A percentile compares a stretch with the other conserved stretches of the same genome.
These are phyloP conservation scores for Vanacampus margaritifer DNA, from an alignment of 2,113 vertebrate species.

Conservation along the genomic window DNA sequence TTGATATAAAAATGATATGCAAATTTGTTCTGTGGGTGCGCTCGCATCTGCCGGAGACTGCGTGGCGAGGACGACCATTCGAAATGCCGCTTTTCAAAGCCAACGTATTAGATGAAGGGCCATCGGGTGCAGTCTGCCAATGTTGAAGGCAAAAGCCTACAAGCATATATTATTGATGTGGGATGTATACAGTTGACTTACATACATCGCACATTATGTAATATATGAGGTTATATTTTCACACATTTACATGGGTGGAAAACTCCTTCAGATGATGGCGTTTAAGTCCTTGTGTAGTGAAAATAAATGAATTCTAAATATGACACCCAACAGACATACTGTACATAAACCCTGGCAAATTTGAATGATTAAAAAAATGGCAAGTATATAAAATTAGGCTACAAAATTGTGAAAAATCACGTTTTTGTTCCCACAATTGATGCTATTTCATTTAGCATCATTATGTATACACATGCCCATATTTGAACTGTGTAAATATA, in stretches of 20 bases:
- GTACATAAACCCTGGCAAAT: too few relatives aligned
- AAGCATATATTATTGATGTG: constrained; percentile 42
- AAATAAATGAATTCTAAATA: too few relatives aligned
- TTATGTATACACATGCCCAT: too few relatives aligned
- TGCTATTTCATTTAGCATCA: too few relatives aligned
- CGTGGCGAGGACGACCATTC: constrained; percentile 22
- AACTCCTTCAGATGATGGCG: not conserved
- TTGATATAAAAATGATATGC: constrained; percentile 60
- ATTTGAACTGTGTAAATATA: too few relatives aligned
- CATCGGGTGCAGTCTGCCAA: constrained; percentile 26
- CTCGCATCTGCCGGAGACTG: constrained; percentile 13
- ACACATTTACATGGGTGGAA: constrained; percentile 2
- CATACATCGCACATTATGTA: constrained; percentile 14
- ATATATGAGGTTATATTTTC: not conserved
- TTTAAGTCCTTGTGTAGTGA: too few relatives aligned
- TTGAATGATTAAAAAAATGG: too few relatives aligned
- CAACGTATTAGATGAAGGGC: constrained; percentile 40
- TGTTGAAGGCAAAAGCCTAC: constrained; percentile 30
- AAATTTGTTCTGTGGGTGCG: constrained; percentile 33
- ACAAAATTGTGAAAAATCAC: too few relatives aligned
- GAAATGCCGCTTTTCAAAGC: constrained; percentile 37
- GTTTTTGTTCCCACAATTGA: too few relatives aligned
- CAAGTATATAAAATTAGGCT: too few relatives aligned
- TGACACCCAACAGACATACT: too few relatives aligned
- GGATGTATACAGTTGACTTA: constrained; percentile 24